phyloP scores from a whole-genome alignment of 2,888 invertebrate species.

The Drosophila koepferae region DNA sequence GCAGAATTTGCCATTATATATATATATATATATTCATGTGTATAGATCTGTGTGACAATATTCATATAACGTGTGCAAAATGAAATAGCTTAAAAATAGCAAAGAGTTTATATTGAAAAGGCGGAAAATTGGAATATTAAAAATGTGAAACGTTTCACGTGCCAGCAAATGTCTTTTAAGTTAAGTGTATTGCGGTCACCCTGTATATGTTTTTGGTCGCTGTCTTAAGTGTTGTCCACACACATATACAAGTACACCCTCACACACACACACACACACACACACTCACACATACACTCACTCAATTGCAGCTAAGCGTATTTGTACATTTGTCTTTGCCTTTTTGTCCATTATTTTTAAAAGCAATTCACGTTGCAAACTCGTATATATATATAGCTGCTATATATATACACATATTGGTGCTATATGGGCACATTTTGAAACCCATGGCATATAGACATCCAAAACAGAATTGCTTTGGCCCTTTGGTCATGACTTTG shows the following conservation, averaged over 20 bases:
- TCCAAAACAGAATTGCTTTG: constrained; percentile 29
- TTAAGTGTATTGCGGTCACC: constrained; percentile 25
- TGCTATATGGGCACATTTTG: constrained; percentile 34
- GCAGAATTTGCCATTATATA: background rate
- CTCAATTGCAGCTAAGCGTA: constrained; percentile 40
- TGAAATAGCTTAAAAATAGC: constrained; percentile 45
- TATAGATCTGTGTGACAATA: background rate
- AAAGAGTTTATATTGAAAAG: constrained; percentile 11
- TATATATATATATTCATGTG: background rate
- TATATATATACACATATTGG: background rate
- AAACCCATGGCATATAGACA: constrained; percentile 14
- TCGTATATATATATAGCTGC: constrained; percentile 17
- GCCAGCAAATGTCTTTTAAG: constrained; percentile 33
- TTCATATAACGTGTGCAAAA: constrained; percentile 38
- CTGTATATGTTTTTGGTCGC: constrained; percentile 32
- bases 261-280: background rate
- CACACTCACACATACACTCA: background rate
- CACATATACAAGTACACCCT: background rate
- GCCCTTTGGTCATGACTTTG: constrained; percentile 71
- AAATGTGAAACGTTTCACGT: constrained; percentile 35
- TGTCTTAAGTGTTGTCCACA: constrained; percentile 1
- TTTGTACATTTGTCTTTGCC: constrained; percentile 32
- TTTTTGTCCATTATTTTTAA: constrained; percentile 38
- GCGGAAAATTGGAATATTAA: constrained; percentile 7
- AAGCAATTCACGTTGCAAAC: constrained; percentile 44